Conservation (phyloP, 2,797 vertebrate species). For the Anguilla marmorata region DNA sequence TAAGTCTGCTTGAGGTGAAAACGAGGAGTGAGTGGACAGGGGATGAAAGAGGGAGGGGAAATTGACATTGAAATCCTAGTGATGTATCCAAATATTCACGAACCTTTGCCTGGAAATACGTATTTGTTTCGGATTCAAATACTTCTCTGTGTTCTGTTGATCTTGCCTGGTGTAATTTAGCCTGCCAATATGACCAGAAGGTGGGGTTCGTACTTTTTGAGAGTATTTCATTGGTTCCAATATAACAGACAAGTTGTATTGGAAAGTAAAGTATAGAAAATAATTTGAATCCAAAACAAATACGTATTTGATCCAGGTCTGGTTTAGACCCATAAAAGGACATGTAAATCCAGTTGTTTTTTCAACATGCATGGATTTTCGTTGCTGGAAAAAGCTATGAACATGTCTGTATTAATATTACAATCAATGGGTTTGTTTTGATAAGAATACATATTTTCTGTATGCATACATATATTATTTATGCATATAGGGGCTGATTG, state of each 20-base stretch:
- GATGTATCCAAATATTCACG: neutral
- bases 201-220: no score
- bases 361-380: constrained; percentile 25
- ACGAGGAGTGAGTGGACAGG: neutral
- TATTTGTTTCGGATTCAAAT: no score
- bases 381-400: constrained; percentile 20
- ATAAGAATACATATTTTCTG: neutral
- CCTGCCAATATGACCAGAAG: no score
- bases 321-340: no score
- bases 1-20: constrained; percentile 12
- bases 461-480: neutral
- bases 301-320: no score
- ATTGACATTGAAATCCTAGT: neutral
- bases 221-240: no score
- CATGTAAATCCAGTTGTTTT: constrained; percentile 3
- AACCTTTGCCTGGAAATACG: neutral
- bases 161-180: no score
- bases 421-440: neutral
- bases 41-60: constrained; percentile 2
- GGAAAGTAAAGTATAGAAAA: no score
- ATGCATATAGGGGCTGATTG: constrained; percentile 3
- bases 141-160: no score
- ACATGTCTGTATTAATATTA: neutral
- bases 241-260: no score
- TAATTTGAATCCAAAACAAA: no score